Evolutionary conservation across 2,113 vertebrate species (phyloP), one percentile per base, ranked within the genome.

Genomic region (Tupaia tana): DNA sequence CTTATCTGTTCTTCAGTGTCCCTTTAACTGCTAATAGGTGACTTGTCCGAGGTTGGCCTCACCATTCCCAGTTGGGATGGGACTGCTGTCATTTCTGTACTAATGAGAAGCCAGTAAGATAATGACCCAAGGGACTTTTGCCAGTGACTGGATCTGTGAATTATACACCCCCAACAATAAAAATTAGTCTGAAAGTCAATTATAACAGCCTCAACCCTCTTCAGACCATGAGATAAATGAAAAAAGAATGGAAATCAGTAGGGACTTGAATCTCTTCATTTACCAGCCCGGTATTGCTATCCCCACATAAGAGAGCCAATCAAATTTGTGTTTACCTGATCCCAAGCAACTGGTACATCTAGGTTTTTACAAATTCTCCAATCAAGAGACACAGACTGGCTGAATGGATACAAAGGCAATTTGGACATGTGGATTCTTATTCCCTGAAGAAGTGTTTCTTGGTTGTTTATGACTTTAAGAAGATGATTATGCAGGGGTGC

Each of bases 181-280:
- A 67, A 19, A 19, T 59, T 34, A 15, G 6, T 31, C 82, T 63
- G 10, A 56, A 64, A 15, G 20, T 71, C 34, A 20, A 0, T 14
- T 22, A 2, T 0, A 13, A 22, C 16, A 2, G 3, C 12, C 20
- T 75, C n/a, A 1, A 14, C 22, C 63, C 9, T 88, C 6, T 25
- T 74, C 8, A 89, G 61, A 25, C 15, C 13, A 15, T 1, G 7
- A 24, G 7, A 7, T 7, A 31, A 13, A 11, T 31, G 16, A 58
- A 43, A 86, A 56, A 25, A 77, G 69, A n/a, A 18, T 9, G 3
- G 16, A 29, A 1, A 54, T 71, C 7, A 18, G 3, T 4, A 52
- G 12, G 9, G 27, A 10, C 1, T 79, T 73, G 66, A 11, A n/a
- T 31, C 74, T 63, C 54, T 6, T 9, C 3, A 77, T 52, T 67